These are phyloP conservation scores for Elephas maximus DNA, from an alignment of 2,113 vertebrate species.

Conservation along the genomic window DNA sequence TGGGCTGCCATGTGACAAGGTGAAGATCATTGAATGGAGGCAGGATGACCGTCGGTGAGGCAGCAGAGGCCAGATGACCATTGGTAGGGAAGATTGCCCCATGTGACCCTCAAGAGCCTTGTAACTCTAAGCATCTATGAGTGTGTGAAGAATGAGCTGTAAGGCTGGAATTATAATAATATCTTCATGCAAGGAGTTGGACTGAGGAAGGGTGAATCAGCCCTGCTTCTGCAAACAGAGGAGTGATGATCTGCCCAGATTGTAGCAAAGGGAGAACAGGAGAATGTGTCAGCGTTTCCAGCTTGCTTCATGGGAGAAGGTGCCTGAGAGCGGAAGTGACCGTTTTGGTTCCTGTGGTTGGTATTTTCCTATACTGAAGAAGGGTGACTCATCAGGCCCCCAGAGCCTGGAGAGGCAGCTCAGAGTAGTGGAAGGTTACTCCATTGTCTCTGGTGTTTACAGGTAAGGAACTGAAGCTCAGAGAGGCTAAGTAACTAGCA, in stretches of 20 bases:
- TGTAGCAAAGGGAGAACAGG: background rate
- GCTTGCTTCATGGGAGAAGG: slow-evolving; percentile 5
- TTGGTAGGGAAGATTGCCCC: background rate
- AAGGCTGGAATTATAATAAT: background rate
- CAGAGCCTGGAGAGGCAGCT: background rate
- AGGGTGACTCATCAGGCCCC: slow-evolving; percentile 67
- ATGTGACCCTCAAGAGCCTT: background rate
- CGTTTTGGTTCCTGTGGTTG: slow-evolving; percentile 62
- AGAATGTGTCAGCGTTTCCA: slow-evolving; percentile 65
- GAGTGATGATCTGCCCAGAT: background rate
- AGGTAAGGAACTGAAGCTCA: background rate
- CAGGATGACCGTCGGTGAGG: background rate
- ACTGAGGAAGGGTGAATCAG: slow-evolving; percentile 53
- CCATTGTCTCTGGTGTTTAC: background rate
- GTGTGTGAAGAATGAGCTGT: background rate
- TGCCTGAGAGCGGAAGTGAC: slow-evolving; percentile 62
- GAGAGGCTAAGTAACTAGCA: background rate
- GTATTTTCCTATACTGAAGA: slow-evolving; percentile 62
- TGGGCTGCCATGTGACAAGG: background rate
- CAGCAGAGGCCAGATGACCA: background rate
- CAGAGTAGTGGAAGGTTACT: background rate
- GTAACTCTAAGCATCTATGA: background rate
- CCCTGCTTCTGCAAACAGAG: background rate
- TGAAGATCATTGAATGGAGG: background rate
- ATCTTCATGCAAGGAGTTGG: background rate